phyloP scores from a whole-genome alignment of 2,113 vertebrate species.

The Thryonomys swinderianus region DNA sequence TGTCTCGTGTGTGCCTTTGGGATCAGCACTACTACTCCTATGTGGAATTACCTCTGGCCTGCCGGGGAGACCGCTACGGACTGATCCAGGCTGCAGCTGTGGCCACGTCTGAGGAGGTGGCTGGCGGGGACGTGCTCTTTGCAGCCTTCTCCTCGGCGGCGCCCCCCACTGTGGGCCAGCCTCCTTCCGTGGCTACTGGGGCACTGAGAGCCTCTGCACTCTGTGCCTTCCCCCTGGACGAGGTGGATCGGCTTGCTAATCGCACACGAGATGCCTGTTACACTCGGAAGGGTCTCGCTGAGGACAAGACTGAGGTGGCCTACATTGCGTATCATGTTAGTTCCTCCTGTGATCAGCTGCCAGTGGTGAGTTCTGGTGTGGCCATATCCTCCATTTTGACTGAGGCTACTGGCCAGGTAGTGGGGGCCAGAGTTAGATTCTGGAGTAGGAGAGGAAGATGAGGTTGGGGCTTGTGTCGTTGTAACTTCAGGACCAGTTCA shows the following conservation, averaged over 20 bases:
- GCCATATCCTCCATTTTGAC: not conserved
- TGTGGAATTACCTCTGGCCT: constrained; percentile 95
- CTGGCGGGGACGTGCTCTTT: constrained; percentile 88
- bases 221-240: constrained; percentile 93
- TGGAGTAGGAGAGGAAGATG: not conserved
- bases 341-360: constrained; percentile 95
- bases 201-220: constrained; percentile 92
- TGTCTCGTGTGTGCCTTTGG: constrained; percentile 95
- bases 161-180: constrained; percentile 79
- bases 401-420: not conserved
- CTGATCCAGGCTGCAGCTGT: constrained; percentile 94
- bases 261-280: constrained; percentile 96
- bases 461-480: not conserved
- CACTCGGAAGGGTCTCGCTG: constrained; percentile 91
- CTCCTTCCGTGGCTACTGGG: constrained; percentile 71
- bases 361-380: constrained; percentile 88
- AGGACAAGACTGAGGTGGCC: constrained; percentile 90
- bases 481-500: not conserved
- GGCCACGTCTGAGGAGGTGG: constrained; percentile 79
- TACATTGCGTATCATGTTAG: constrained; percentile 98
- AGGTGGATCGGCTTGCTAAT: constrained; percentile 93
- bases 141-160: constrained; percentile 92
- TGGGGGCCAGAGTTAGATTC: not conserved
- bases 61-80: constrained; percentile 90
- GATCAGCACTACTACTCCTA: constrained; percentile 98